Evolutionary conservation across 2,113 vertebrate species (phyloP).

Genomic region (Agelaius phoeniceus): DNA sequence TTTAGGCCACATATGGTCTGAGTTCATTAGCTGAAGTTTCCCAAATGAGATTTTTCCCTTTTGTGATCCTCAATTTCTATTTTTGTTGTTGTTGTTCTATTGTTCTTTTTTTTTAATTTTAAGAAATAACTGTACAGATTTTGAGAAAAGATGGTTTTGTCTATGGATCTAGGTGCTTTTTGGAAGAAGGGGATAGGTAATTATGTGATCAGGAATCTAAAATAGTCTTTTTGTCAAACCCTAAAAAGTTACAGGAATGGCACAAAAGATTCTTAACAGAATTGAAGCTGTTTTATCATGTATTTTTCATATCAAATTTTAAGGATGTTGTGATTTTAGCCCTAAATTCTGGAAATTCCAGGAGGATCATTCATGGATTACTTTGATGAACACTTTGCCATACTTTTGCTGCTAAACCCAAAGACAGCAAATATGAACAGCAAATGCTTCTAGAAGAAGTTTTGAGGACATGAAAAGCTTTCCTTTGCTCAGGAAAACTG

Average conservation of each 20-base stretch:
- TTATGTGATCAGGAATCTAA: neutral
- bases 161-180: neutral
- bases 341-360: neutral
- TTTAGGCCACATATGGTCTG: neutral
- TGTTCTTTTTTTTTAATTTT: too few relatives aligned
- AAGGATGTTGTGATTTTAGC: neutral
- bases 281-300: neutral
- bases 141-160: neutral
- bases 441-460: neutral
- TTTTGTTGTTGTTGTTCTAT: neutral
- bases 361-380: neutral
- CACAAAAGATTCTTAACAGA: neutral
- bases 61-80: neutral
- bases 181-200: neutral
- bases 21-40: neutral
- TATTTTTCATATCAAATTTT: neutral
- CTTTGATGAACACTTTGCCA: neutral
- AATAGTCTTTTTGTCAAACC: neutral
- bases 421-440: neutral
- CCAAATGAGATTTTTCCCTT: neutral
- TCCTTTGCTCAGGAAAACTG: neutral
- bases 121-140: neutral
- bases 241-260: neutral
- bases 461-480: neutral
- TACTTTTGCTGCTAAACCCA: neutral